Conservation (phyloP, 2,113 vertebrate species). For the Myrmecophaga tridactyla region DNA sequence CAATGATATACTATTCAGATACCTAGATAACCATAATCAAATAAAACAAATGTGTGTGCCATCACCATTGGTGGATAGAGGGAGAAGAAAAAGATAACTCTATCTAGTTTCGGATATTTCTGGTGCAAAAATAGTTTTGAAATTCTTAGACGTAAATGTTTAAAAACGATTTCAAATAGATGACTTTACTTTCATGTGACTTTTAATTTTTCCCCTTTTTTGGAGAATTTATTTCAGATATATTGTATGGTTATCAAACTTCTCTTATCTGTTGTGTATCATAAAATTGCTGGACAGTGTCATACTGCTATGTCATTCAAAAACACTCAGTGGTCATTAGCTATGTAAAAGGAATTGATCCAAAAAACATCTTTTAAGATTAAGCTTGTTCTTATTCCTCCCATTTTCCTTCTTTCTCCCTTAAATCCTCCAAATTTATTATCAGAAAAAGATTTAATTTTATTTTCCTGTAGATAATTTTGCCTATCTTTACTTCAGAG, state of each 20-base stretch:
- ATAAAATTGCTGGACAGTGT: neutral
- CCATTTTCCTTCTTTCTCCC: neutral
- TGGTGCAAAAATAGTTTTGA: neutral
- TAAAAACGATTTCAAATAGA: neutral
- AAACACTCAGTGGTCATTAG: neutral
- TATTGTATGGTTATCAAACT: neutral
- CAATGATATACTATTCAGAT: neutral
- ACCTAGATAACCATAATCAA: neutral
- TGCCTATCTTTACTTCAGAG: neutral
- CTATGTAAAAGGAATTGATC: neutral
- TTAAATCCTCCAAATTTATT: neutral
- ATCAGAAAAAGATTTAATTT: neutral
- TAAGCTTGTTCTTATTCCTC: neutral
- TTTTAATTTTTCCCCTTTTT: neutral
- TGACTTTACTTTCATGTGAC: neutral
- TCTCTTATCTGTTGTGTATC: neutral
- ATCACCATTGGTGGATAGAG: neutral
- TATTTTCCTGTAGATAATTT: neutral
- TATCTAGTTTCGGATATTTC: neutral
- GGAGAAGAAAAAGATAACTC: neutral
- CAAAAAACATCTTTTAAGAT: neutral
- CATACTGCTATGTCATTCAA: neutral
- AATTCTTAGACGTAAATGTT: neutral
- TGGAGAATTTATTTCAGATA: neutral
- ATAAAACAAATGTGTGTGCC: neutral